A percentile compares a stretch with the other conserved stretches of the same genome.
Conservation (phyloP, 2,113 vertebrate genomes). For the Microtus pennsylvanicus region DNA sequence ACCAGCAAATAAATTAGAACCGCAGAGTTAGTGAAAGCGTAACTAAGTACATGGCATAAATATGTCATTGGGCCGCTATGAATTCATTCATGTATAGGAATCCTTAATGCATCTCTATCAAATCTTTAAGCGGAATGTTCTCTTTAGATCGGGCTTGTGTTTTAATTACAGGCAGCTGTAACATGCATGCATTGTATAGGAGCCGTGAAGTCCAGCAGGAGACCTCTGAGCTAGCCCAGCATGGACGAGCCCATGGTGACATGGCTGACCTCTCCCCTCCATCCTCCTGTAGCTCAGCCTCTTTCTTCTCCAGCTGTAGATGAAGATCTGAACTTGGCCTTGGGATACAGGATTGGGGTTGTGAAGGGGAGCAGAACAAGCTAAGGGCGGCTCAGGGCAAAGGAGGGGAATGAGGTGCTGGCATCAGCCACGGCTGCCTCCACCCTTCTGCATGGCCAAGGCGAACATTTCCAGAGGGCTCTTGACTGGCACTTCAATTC, state of each 20-base stretch:
- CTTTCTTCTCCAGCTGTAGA: background rate
- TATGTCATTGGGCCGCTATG: constrained; percentile 85
- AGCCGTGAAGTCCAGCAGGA: background rate
- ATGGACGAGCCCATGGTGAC: background rate
- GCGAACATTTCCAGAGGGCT: constrained; percentile 80
- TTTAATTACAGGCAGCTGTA: constrained; percentile 45
- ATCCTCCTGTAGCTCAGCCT: background rate
- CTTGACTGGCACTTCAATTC: constrained; percentile 84
- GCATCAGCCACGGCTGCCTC: background rate
- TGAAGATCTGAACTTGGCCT: fast-evolving
- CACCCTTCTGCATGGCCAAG: background rate
- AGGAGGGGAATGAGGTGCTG: constrained; percentile 3
- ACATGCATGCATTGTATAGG: background rate
- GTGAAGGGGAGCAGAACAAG: background rate
- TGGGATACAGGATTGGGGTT: fast-evolving
- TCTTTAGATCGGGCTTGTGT: constrained; percentile 76
- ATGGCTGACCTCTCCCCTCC: background rate
- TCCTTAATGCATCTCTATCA: constrained; percentile 84
- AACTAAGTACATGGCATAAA: constrained; percentile 85
- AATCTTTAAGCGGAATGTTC: constrained; percentile 83
- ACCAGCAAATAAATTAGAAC: constrained; percentile 84
- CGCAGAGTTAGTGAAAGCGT: constrained; percentile 81
- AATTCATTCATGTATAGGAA: constrained; percentile 88
- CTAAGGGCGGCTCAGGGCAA: constrained; percentile 42
- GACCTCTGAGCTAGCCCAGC: background rate